A percentile compares a stretch with the other conserved stretches of the same genome.
Evolutionary conservation across 1,140 invertebrate genomes (phyloP).

Genomic region (Drosophila sturtevanti): DNA sequence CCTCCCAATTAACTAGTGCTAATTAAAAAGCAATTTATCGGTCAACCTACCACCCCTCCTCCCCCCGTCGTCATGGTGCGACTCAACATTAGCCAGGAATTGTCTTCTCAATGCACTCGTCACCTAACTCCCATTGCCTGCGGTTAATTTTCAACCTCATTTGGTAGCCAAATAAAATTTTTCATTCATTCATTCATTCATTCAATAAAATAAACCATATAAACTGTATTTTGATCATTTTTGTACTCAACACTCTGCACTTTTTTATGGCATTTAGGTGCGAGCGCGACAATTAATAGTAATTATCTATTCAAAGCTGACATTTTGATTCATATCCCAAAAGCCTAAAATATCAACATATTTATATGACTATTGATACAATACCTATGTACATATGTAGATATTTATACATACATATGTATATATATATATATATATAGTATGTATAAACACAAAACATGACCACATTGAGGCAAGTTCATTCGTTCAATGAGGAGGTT

Average conservation of each 20-base stretch:
- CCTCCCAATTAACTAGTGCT: slow-evolving; percentile 24
- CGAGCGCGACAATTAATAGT: slow-evolving; percentile 74
- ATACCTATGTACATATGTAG: not conserved
- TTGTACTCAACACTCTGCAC: slow-evolving; percentile 54
- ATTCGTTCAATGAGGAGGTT: slow-evolving; percentile 28
- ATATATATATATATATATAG: not conserved
- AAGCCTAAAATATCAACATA: not conserved
- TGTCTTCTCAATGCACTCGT: slow-evolving; percentile 39
- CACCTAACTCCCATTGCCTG: slow-evolving; percentile 33
- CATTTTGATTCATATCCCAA: slow-evolving; percentile 44
- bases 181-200: slow-evolving; percentile 15
- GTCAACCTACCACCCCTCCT: slow-evolving; percentile 2
- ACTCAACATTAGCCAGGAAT: slow-evolving; percentile 9
- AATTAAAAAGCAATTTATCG: slow-evolving; percentile 75
- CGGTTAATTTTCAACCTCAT: slow-evolving; percentile 35
- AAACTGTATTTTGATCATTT: slow-evolving; percentile 42
- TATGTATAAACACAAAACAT: slow-evolving; percentile 1
- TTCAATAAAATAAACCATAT: slow-evolving; percentile 56
- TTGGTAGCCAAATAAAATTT: slow-evolving; percentile 33
- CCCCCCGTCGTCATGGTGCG: not conserved
- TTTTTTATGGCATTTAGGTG: slow-evolving; percentile 47
- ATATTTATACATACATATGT: not conserved
- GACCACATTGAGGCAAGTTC: slow-evolving; percentile 40
- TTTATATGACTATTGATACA: not conserved
- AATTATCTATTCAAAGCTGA: slow-evolving; percentile 58